Evolutionary conservation across 1,140 invertebrate genomes (phyloP).

Genomic region (Euura saliciscinereae): DNA sequence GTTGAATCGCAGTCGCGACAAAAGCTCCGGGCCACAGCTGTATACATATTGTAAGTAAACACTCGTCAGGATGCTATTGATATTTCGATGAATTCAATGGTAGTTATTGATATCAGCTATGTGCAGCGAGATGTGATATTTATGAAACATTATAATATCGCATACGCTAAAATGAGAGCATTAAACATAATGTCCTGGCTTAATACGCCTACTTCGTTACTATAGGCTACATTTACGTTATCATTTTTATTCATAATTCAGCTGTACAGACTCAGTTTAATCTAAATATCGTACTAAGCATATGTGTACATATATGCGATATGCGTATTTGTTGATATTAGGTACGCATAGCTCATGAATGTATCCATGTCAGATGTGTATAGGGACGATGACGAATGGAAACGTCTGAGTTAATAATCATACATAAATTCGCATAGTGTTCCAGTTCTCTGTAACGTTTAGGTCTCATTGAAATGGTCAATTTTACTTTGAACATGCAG

Average conservation of each 20-base stretch:
- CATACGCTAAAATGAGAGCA: neutral
- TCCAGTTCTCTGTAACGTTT: neutral
- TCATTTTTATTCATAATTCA: neutral
- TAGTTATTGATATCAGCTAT: neutral
- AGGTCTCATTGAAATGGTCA: neutral
- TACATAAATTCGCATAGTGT: neutral
- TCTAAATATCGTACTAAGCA: neutral
- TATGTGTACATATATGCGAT: neutral
- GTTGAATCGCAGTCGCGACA: neutral
- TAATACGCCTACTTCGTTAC: neutral
- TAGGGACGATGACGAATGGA: neutral
- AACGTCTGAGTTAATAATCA: neutral
- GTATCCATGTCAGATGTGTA: neutral
- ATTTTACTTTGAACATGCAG: neutral
- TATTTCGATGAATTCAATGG: neutral
- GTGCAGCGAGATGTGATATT: neutral
- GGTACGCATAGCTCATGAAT: neutral
- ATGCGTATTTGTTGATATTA: neutral
- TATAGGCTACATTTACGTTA: neutral
- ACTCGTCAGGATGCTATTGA: constrained; percentile 20
- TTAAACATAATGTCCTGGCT: neutral
- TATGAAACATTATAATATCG: neutral
- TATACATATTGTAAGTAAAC: constrained; percentile 43
- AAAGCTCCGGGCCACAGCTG: constrained; percentile 24
- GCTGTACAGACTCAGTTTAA: neutral